phyloP scores from a whole-genome alignment of 2,888 invertebrate species.

The Orchesella flavescens region DNA sequence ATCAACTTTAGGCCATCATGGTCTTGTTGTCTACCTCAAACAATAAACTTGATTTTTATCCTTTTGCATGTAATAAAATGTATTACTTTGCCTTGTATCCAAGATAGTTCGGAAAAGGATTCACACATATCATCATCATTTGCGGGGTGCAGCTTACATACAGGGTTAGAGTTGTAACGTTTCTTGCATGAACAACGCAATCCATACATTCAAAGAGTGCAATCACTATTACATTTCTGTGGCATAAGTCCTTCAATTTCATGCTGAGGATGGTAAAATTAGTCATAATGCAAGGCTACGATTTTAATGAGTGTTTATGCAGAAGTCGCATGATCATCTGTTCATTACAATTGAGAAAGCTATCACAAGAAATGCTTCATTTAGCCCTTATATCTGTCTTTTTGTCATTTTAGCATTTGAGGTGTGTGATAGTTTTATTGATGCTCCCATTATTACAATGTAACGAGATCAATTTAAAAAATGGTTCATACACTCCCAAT shows the following conservation, averaged over 20 bases:
- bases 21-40: conserved; percentile 50
- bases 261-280: conserved; percentile 11
- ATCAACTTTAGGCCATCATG: conserved; percentile 56
- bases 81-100: conserved; percentile 53
- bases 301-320: conserved; percentile 24
- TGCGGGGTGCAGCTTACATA: conserved; percentile 40
- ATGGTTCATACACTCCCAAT: conserved; percentile 36
- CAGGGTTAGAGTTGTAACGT: background rate
- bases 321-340: background rate
- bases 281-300: conserved; percentile 18
- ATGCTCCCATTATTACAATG: conserved; percentile 10
- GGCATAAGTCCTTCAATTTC: conserved; percentile 26
- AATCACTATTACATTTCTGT: conserved; percentile 2
- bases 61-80: conserved; percentile 58
- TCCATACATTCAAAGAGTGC: background rate
- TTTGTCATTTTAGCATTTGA: conserved; percentile 21
- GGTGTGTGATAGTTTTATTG: conserved; percentile 19
- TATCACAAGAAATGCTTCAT: background rate
- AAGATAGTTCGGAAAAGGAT: conserved; percentile 34
- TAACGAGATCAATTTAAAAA: conserved; percentile 26
- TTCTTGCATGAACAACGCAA: background rate
- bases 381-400: conserved; percentile 13
- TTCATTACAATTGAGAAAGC: background rate
- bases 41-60: conserved; percentile 61
- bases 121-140: conserved; percentile 2